Evolutionary conservation across 2,113 vertebrate species (phyloP), one percentile per base, ranked within the genome.

Genomic region (Plestiodon gilberti): DNA sequence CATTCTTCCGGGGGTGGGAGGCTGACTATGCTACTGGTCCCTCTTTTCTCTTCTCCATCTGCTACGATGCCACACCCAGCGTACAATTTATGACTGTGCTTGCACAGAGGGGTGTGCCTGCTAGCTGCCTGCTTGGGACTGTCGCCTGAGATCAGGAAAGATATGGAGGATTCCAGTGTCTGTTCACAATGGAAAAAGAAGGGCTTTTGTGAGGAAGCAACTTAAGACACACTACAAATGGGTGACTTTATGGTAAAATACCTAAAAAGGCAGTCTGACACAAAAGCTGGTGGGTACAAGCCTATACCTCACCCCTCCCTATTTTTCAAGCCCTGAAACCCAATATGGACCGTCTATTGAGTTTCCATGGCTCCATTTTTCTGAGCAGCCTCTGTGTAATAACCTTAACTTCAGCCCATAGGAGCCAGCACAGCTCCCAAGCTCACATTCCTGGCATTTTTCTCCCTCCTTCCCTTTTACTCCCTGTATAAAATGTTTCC

Each of bases 361-460:
- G 75, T 81, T 59, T 74, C 4, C 43, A 38, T 48, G 57, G 57
- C 35, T 75, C 57, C 25, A n/a, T 81, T 70, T 81, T 81, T 65
- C 78, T 74, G 22, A 79, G n/a, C 20, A 23, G 82, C 22, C 25
- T 28, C 43, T 90, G 76, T 70, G 78, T 43, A 81, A 70, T 38
- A 73, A 89, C 74, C 65, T 64, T 25, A 0, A 82, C 65, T 43
- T 90, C 17, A 0, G 78, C 82, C 90, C 4, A 0, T 69, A 0
- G n/a, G 88, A 94, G 93, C 86, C 88, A 90, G 81, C 33, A 64
- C 23, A 89, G 80, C 90, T 93, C 87, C 86, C 0, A 23, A 88
- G 64, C 86, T 91, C 28, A 87, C 90, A 94, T 95, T 94, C 89
- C 83, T 93, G 57, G 65, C 18, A 92, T 94, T 93, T 93, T 94